Conservation (phyloP, 2,797 vertebrate genomes). For the Brachymystax lenok region DNA sequence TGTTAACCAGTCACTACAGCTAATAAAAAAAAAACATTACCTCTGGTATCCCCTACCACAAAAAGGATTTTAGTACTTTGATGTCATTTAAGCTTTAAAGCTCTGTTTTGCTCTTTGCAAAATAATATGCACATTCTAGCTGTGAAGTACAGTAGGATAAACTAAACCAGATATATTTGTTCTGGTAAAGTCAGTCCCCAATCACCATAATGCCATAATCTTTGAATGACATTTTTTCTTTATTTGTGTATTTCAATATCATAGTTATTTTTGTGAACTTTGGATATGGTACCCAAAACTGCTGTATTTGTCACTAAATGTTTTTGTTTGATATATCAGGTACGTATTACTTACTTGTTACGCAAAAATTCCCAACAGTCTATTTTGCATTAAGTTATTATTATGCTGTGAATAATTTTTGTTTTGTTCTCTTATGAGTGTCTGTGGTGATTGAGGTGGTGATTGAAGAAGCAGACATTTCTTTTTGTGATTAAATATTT, state of each 20-base stretch:
- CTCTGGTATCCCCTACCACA: not conserved
- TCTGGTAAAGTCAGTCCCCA: not conserved
- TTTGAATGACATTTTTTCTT: not conserved
- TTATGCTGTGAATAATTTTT: not conserved
- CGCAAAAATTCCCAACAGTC: not conserved
- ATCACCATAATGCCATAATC: not conserved
- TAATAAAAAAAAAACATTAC: not conserved
- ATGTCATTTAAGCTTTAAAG: not conserved
- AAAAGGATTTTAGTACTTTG: conserved; percentile 5
- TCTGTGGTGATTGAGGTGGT: not conserved
- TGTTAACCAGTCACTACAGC: conserved; percentile 1
- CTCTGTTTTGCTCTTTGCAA: not conserved
- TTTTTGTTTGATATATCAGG: not conserved
- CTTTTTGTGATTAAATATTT: conserved; percentile 22
- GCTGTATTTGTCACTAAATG: not conserved
- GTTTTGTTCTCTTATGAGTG: not conserved
- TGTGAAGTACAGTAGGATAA: not conserved
- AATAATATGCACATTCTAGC: not conserved
- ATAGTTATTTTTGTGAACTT: conserved; percentile 3
- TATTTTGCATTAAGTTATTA: not conserved
- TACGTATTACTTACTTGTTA: not conserved
- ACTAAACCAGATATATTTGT: not conserved
- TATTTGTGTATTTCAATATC: not conserved
- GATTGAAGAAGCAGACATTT: conserved; percentile 28
- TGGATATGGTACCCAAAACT: not conserved